A percentile compares a stretch with the other conserved stretches of the same genome.
Conservation (phyloP, 2,113 vertebrate genomes). For the Microcebus lehilahytsara region DNA sequence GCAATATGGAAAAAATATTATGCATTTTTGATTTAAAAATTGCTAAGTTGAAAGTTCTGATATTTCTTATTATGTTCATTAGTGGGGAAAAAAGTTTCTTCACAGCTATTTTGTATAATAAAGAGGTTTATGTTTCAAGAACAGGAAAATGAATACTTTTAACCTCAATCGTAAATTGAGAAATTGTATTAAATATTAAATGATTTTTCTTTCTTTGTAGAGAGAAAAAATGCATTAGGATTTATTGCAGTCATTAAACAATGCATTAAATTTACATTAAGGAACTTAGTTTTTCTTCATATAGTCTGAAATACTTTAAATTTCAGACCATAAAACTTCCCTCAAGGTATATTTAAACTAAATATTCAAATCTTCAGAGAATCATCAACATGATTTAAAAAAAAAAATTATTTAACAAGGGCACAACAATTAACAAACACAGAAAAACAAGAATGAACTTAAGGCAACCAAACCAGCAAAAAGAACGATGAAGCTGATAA, state of each 20-base stretch:
- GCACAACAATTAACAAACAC: slow-evolving; percentile 26
- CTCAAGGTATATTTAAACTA: slow-evolving; percentile 60
- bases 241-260: slow-evolving; percentile 72
- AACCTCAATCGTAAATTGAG: slow-evolving; percentile 75
- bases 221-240: slow-evolving; percentile 39
- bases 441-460: slow-evolving; percentile 3
- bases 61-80: background rate
- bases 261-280: slow-evolving; percentile 81
- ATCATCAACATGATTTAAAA: slow-evolving; percentile 27
- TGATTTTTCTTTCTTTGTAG: slow-evolving; percentile 58
- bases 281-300: slow-evolving; percentile 56
- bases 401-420: background rate
- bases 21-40: slow-evolving; percentile 35
- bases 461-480: background rate
- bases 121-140: slow-evolving; percentile 39
- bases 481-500: background rate
- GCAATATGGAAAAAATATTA: background rate
- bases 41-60: background rate
- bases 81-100: background rate
- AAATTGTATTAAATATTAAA: slow-evolving; percentile 77
- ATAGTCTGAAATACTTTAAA: slow-evolving; percentile 35
- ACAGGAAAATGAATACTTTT: slow-evolving; percentile 70
- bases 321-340: slow-evolving; percentile 31
- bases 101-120: background rate
- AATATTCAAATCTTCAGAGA: slow-evolving; percentile 26